These are phyloP conservation scores for Thermophis baileyi DNA, from an alignment of 2,113 vertebrate genomes.

Conservation along the genomic window DNA sequence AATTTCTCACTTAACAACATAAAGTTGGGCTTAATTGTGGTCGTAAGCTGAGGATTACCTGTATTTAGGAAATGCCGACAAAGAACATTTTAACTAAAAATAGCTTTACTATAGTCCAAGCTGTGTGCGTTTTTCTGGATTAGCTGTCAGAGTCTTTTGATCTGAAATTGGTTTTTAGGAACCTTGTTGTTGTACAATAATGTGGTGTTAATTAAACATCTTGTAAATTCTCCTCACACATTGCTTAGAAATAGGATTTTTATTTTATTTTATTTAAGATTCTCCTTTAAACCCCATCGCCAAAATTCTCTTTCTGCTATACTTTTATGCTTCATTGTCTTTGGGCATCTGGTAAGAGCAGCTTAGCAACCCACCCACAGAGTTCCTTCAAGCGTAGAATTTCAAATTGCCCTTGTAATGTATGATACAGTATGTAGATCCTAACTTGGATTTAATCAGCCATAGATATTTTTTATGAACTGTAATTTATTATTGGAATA, in stretches of 20 bases:
- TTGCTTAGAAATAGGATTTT: background rate
- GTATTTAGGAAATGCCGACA: background rate
- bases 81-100: background rate
- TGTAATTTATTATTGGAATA: background rate
- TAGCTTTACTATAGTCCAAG: background rate
- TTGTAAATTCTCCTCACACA: background rate
- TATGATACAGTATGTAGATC: background rate
- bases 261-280: background rate
- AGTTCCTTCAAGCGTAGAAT: background rate
- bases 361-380: constrained; percentile 12
- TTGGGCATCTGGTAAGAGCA: background rate
- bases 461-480: background rate
- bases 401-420: background rate
- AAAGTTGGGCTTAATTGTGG: too few species aligned
- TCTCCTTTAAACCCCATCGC: background rate
- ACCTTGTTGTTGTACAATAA: background rate
- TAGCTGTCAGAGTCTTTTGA: background rate
- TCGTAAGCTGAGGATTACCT: too few species aligned
- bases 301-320: background rate
- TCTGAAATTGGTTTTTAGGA: background rate
- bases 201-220: background rate
- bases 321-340: background rate
- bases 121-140: background rate
- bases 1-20: too few species aligned
- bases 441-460: background rate